A percentile compares a stretch with the other conserved stretches of the same genome.
Evolutionary conservation across 2,888 invertebrate genomes (phyloP).

Genomic region (Embidobia sp.): DNA sequence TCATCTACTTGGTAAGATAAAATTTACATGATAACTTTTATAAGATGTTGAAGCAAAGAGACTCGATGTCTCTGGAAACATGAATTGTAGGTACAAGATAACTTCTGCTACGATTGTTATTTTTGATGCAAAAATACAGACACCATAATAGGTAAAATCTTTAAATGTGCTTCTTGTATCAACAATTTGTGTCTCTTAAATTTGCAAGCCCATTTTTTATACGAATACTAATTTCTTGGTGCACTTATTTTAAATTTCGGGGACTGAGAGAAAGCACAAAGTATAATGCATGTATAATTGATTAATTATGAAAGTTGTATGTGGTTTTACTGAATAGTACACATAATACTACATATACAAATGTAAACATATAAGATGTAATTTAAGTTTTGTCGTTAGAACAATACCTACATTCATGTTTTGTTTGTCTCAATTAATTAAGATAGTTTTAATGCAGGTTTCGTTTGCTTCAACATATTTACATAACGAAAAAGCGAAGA

Average conservation of each 20-base stretch:
- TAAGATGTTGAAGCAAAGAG: too few species aligned
- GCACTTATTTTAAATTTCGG: background rate
- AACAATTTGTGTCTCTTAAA: background rate
- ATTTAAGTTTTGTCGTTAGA: background rate
- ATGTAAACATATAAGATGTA: too few species aligned
- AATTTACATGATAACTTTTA: too few species aligned
- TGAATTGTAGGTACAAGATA: too few species aligned
- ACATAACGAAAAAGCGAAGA: background rate
- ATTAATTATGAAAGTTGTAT: background rate
- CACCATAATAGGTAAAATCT: too few species aligned
- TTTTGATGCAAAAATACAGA: too few species aligned
- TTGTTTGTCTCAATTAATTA: too few species aligned
- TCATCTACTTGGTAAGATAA: too few species aligned
- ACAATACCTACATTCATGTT: too few species aligned
- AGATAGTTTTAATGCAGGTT: background rate
- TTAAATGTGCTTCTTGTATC: background rate
- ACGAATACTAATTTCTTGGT: conserved; percentile 2
- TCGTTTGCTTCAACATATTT: conserved; percentile 5
- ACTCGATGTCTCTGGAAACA: too few species aligned
- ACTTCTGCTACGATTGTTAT: too few species aligned
- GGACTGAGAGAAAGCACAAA: conserved; percentile 3
- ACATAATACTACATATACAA: background rate
- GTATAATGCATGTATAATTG: background rate
- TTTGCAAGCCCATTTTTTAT: conserved; percentile 9
- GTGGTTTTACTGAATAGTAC: background rate